Base-by-base conservation (phyloP, 2,888 invertebrate genomes). In the Aleiodes alternator region DNA sequence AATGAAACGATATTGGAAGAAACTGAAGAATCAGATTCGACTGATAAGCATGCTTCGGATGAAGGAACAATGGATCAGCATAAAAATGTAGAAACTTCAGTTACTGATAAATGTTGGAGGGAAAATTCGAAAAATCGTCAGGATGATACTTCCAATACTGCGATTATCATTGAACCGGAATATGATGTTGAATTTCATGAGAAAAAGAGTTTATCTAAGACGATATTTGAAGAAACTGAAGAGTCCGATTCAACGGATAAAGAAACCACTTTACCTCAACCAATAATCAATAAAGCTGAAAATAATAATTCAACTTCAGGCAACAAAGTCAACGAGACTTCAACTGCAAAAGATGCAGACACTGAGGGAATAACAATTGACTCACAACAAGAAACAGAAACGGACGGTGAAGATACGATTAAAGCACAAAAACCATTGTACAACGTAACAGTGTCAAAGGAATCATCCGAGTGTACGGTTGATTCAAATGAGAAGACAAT, bases 1-100 rank as follows among this genome's bases (percentile, higher is more conserved):
- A 69, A 34, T 14, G 74, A 74, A 14, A 77, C 66, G 43, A 53
- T 50, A n/a, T 80, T 23, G 69, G 83, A 82, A 14, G 64, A 72
- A 66, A 48, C 69, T 11, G 72, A 61, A 50, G 53, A 73, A 59
- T 73, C 69, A 16, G 64, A 64, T 16, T 43, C 48, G 4, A 57
- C 57, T 31, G 57, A 57, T 57, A 57, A 11, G 6, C 12, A 31
- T 23, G 23, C 23, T 23, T 23, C 23, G 23, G 23, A 23, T 1
- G 2, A 23, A 1, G 23, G 23, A 23, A 23, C 1, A 1, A 23
- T 23, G 23, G 23, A 23, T 23, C 23, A 23, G 23, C 2, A 23
- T 23, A 2, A 23, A 23, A 23, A 23, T n/a, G 68, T 61, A 12
- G 4, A 61, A 56, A 38, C 14, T 31, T 29, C 56, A 64, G n/a